Percentiles rank a stretch among this genome's conserved stretches.
phyloP scores from a whole-genome alignment of 2,797 vertebrate species.

The Anas bahamensis region DNA sequence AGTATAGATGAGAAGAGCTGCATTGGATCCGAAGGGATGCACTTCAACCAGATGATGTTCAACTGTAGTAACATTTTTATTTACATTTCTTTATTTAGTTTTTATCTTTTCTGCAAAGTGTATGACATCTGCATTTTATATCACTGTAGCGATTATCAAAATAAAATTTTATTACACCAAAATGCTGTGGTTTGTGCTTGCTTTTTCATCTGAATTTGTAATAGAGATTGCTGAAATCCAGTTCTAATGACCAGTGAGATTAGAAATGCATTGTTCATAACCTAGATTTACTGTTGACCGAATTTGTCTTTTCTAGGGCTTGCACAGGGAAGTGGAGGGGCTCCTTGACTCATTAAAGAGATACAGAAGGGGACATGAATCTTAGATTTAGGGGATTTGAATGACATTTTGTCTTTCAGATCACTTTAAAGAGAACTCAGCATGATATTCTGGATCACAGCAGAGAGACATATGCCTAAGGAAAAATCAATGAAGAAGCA shows the following conservation, averaged over 20 bases:
- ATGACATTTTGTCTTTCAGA: not conserved
- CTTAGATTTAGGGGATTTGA: not conserved
- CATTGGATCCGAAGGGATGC: not conserved
- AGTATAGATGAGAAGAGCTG: not conserved
- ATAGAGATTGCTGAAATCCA: not conserved
- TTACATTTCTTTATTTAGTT: not conserved
- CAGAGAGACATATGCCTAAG: not conserved
- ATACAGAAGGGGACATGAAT: not conserved
- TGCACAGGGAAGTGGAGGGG: not conserved
- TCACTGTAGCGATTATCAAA: not conserved
- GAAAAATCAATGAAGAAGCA: not conserved
- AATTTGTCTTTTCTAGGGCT: not conserved
- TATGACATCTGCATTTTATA: not conserved
- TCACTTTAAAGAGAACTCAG: not conserved
- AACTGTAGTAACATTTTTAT: not conserved
- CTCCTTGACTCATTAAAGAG: not conserved
- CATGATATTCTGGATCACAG: not conserved
- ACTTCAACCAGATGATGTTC: not conserved
- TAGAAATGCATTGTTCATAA: not conserved
- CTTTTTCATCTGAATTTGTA: not conserved
- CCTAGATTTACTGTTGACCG: not conserved
- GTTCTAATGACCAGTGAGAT: not conserved
- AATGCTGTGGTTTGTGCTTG: not conserved
- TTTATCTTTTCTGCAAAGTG: not conserved
- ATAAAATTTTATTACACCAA: not conserved